A percentile compares a stretch with the other conserved stretches of the same genome.
These are phyloP conservation scores for Notoglanidium macrostoma DNA, from an alignment of 2,797 vertebrate species.

Conservation along the genomic window DNA sequence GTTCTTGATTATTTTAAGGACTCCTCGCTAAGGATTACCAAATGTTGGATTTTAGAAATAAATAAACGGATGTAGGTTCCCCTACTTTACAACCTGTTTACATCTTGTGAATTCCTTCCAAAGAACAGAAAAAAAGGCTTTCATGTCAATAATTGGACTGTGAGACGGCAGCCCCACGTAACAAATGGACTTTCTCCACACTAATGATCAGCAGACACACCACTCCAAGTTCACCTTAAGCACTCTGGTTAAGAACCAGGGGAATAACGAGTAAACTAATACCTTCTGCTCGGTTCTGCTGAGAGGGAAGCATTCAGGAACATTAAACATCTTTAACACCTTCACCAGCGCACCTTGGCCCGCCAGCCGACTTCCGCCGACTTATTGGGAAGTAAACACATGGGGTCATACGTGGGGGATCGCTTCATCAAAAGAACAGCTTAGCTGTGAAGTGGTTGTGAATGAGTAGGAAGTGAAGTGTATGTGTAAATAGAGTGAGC, in stretches of 20 bases:
- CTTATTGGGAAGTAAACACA: constrained; percentile 54
- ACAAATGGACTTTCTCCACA: constrained; percentile 58
- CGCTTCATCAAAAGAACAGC: constrained; percentile 8
- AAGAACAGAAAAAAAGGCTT: constrained; percentile 56
- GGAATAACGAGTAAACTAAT: constrained; percentile 64
- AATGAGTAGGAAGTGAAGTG: background rate
- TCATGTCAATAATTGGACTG: constrained; percentile 68
- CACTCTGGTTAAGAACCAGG: constrained; percentile 56
- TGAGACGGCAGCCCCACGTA: constrained; percentile 63
- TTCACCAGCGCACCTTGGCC: constrained; percentile 50
- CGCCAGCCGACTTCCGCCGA: constrained; percentile 50
- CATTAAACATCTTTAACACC: constrained; percentile 64
- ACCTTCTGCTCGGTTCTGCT: constrained; percentile 43
- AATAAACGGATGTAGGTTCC: constrained; percentile 66
- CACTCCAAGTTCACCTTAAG: constrained; percentile 59
- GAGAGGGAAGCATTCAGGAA: constrained; percentile 53
- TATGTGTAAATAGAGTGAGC: background rate
- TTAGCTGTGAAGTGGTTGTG: background rate
- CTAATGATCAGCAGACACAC: constrained; percentile 59
- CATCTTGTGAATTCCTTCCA: constrained; percentile 66
- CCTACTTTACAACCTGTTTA: constrained; percentile 69
- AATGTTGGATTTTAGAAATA: constrained; percentile 60
- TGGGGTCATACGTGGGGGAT: constrained; percentile 1
- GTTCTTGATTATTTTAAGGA: constrained; percentile 54
- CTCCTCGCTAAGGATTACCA: constrained; percentile 59